Percentiles rank a stretch among this genome's conserved stretches.
Evolutionary conservation across 2,797 vertebrate species (phyloP).

Genomic region (Loris lydekkerianus): DNA sequence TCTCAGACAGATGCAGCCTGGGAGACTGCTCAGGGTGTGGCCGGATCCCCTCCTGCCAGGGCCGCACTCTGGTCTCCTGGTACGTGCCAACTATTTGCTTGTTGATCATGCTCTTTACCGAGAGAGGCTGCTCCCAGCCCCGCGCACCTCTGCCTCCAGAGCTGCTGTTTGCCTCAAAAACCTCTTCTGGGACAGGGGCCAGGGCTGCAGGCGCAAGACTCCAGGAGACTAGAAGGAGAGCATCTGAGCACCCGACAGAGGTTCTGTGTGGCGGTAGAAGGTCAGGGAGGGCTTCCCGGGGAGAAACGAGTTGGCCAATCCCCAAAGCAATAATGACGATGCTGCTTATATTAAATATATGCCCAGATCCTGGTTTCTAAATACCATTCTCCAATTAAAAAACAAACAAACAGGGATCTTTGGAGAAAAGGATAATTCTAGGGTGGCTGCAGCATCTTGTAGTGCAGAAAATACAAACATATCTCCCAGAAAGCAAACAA

Average conservation of each 20-base stretch:
- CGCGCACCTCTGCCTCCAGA: background rate
- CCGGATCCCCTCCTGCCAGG: background rate
- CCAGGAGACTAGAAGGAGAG: background rate
- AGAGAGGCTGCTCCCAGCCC: background rate
- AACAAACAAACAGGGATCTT: background rate
- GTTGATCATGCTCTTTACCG: background rate
- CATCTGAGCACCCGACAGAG: rapidly evolving
- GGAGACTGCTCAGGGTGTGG: background rate
- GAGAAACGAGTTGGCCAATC: rapidly evolving
- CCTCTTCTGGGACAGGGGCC: background rate
- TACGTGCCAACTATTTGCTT: background rate
- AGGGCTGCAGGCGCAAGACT: background rate
- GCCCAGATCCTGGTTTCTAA: background rate
- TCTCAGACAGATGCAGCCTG: background rate
- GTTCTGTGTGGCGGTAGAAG: background rate
- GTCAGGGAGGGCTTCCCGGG: background rate
- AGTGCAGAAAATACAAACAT: background rate
- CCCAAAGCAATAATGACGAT: background rate
- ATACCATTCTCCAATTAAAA: background rate
- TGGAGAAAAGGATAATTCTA: background rate
- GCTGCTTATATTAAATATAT: too few species aligned
- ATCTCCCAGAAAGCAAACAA: background rate
- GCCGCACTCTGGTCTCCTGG: background rate
- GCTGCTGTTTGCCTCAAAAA: background rate
- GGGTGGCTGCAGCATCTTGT: background rate